Evolutionary conservation across 53 echinoderm and acorn worm species (phyloP).

Genomic region (Apostichopus leukothele): DNA sequence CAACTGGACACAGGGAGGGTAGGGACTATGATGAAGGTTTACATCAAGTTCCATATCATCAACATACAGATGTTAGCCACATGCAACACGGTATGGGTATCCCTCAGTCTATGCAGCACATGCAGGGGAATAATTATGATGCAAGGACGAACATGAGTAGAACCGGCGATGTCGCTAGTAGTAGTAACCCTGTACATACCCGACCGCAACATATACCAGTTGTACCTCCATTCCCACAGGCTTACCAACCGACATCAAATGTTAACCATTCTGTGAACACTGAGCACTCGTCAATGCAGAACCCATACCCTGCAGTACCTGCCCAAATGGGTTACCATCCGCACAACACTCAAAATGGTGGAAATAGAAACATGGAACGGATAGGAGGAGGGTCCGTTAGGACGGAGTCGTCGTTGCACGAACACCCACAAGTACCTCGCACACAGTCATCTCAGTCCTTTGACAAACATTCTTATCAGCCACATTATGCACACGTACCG

Average conservation of each 20-base stretch:
- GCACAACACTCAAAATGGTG: conserved; percentile 6
- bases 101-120: neutral
- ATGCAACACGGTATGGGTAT: neutral
- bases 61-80: neutral
- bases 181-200: neutral
- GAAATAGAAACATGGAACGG: neutral
- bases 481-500: neutral
- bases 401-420: neutral
- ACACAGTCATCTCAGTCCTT: neutral
- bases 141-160: neutral
- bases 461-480: neutral
- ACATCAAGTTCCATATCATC: neutral
- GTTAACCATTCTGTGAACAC: neutral
- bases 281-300: conserved; percentile 9
- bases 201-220: neutral
- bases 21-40: neutral
- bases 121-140: neutral
- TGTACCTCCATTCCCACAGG: conserved; percentile 24
- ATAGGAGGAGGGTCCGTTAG: neutral
- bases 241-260: conserved; percentile 38
- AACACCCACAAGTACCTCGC: conserved; percentile 1
- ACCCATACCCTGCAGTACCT: conserved; percentile 20
- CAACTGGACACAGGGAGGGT: neutral
- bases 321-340: neutral
- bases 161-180: neutral